phyloP scores from a whole-genome alignment of 2,888 invertebrate genomes.

The Andrena fulva region DNA sequence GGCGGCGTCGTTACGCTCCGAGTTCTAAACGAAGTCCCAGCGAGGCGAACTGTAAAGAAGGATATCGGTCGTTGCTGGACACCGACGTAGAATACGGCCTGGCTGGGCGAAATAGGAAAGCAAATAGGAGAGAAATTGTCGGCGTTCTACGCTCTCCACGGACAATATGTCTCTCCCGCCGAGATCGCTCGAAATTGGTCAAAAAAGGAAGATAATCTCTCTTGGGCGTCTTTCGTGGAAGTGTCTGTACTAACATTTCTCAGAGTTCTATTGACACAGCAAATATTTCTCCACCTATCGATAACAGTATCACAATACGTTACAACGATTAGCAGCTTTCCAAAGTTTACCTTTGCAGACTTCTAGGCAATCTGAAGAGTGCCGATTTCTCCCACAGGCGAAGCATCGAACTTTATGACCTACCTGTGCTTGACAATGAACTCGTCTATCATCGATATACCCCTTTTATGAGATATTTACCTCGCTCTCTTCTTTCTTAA shows the following conservation, averaged over 20 bases:
- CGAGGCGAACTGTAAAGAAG: slow-evolving; percentile 20
- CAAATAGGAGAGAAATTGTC: not conserved
- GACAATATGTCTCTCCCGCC: not conserved
- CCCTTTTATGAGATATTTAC: not conserved
- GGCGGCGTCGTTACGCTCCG: slow-evolving; percentile 24
- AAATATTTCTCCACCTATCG: not conserved
- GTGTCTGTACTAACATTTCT: not conserved
- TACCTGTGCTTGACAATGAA: not conserved
- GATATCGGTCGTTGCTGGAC: slow-evolving; percentile 24
- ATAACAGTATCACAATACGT: not conserved
- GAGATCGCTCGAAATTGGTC: not conserved
- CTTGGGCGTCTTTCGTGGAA: not conserved
- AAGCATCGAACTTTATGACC: not conserved
- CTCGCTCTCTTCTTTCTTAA: not conserved
- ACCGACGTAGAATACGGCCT: not conserved
- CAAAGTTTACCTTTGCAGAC: too few species aligned
- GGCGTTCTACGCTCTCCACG: not conserved
- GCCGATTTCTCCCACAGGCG: too few species aligned
- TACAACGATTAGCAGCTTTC: too few species aligned
- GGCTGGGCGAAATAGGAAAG: not conserved
- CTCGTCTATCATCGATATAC: too few species aligned
- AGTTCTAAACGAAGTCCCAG: slow-evolving; percentile 23
- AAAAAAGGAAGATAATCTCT: not conserved
- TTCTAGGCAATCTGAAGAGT: too few species aligned
- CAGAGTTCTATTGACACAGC: not conserved